These are phyloP conservation scores for Psylliodes chrysocephalus DNA, from an alignment of 2,888 invertebrate genomes.

Conservation along the genomic window DNA sequence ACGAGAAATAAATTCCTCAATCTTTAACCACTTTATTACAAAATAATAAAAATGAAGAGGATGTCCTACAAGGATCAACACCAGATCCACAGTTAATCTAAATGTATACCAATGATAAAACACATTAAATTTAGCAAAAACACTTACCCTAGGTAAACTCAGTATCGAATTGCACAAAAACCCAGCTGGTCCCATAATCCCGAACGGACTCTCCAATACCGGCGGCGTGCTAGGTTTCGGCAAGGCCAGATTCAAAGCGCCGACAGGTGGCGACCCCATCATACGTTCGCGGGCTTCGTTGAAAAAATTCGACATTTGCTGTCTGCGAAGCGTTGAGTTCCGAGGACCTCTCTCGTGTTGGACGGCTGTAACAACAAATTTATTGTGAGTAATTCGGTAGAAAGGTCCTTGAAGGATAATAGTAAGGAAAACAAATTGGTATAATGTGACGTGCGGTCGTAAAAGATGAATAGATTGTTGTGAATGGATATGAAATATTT, in stretches of 20 bases:
- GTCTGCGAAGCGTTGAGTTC: conserved; percentile 92
- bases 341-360: conserved; percentile 98
- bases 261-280: conserved; percentile 57
- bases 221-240: conserved; percentile 57
- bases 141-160: conserved; percentile 50
- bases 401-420: conserved; percentile 7
- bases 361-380: conserved; percentile 78
- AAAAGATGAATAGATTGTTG: not conserved
- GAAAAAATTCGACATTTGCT: conserved; percentile 89
- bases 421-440: conserved; percentile 7
- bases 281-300: conserved; percentile 69
- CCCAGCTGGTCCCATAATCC: conserved; percentile 43
- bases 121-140: no score
- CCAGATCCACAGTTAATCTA: no score
- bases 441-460: not conserved
- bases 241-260: conserved; percentile 67
- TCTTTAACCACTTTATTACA: no score
- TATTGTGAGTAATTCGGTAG: conserved; percentile 27
- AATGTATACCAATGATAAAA: no score
- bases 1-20: no score
- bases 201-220: conserved; percentile 48
- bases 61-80: no score
- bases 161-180: conserved; percentile 42
- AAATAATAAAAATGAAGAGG: no score
- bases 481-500: not conserved